phyloP scores from a whole-genome alignment of 2,888 invertebrate species.

The Yponomeuta cagnagella region DNA sequence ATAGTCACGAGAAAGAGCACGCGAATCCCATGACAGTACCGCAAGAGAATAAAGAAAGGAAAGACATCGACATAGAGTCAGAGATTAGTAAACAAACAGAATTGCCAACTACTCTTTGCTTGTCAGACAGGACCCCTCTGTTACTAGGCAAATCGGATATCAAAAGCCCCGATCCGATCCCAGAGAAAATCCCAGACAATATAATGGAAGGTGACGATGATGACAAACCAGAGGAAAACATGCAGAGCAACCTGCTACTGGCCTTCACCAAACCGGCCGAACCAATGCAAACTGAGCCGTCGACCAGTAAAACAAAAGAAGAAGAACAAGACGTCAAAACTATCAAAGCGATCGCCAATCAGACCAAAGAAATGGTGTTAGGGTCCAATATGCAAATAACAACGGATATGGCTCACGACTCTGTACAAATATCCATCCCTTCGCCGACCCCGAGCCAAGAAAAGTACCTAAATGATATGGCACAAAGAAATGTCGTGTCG shows the following conservation, averaged over 20 bases:
- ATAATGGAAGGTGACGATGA: conserved; percentile 68
- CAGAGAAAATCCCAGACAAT: conserved; percentile 70
- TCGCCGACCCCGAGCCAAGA: conserved; percentile 80
- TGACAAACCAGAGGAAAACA: conserved; percentile 63
- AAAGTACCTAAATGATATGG: conserved; percentile 77
- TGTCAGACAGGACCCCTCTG: conserved; percentile 58
- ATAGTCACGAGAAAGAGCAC: conserved; percentile 36
- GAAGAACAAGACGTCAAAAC: conserved; percentile 68
- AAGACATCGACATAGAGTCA: conserved; percentile 67
- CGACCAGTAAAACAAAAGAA: conserved; percentile 32
- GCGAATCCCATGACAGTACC: conserved; percentile 32
- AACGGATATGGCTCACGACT: conserved; percentile 76
- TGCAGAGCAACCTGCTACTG: conserved; percentile 46
- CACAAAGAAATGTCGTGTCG: conserved; percentile 48
- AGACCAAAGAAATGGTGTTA: conserved; percentile 73
- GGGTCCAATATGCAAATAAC: conserved; percentile 74
- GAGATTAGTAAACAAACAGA: conserved; percentile 71
- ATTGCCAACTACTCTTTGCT: conserved; percentile 57
- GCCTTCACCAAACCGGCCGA: conserved; percentile 42
- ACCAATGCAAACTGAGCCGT: conserved; percentile 30
- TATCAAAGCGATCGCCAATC: conserved; percentile 72
- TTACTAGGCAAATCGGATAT: conserved; percentile 65
- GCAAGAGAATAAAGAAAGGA: conserved; percentile 43
- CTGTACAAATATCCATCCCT: conserved; percentile 80
- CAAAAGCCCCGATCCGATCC: conserved; percentile 67